A percentile compares a stretch with the other conserved stretches of the same genome.
Evolutionary conservation across 2,113 vertebrate genomes (phyloP).

Genomic region (Platichthys stellatus): DNA sequence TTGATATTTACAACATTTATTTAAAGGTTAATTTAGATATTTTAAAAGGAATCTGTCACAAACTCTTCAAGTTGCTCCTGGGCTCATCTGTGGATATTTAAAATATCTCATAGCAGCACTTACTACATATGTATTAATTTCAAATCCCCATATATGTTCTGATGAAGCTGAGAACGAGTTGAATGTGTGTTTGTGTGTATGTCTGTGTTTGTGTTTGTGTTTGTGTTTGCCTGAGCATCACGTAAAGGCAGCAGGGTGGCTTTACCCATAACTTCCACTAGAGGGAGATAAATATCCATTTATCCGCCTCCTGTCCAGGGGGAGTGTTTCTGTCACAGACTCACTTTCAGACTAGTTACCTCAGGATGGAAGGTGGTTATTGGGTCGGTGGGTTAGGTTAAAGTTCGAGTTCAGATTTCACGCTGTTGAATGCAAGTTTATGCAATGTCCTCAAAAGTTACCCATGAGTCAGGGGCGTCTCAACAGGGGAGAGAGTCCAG

Average conservation of each 20-base stretch:
- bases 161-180: neutral
- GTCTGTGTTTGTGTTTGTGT: neutral
- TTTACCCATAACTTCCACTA: conserved; percentile 53
- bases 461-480: too few species aligned
- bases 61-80: neutral
- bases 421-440: too few species aligned
- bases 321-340: neutral
- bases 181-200: neutral
- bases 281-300: conserved; percentile 72
- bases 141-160: neutral
- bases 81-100: neutral
- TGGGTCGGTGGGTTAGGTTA: neutral
- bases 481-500: too few species aligned
- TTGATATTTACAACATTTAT: neutral
- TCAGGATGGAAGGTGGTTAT: neutral
- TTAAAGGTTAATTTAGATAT: neutral
- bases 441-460: too few species aligned
- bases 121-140: neutral
- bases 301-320: conserved; percentile 12
- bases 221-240: neutral
- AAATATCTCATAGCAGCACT: neutral
- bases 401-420: too few species aligned
- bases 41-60: neutral
- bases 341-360: too few species aligned
- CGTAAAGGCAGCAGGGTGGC: conserved; percentile 27